Conservation (phyloP, 2,888 invertebrate species). For the Melangyna quadrimaculata region DNA sequence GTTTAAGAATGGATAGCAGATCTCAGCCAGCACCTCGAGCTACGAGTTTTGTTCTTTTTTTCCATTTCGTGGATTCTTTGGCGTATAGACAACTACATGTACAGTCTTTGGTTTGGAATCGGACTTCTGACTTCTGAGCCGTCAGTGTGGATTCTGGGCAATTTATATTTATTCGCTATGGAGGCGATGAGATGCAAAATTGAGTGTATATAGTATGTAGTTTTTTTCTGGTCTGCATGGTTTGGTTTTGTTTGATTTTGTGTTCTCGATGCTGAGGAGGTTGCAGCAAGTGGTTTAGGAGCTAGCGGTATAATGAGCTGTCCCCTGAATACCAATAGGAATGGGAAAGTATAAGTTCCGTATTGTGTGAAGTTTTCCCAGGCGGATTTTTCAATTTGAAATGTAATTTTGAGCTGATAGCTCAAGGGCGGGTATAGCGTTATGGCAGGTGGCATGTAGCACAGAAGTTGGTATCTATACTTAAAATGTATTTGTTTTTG, state of each 20-base stretch:
- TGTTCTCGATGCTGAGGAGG: not conserved
- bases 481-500: not conserved
- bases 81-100: constrained; percentile 6
- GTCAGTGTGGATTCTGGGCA: constrained; percentile 23
- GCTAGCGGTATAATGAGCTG: constrained; percentile 60
- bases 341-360: constrained; percentile 29
- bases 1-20: constrained; percentile 27
- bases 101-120: constrained; percentile 27
- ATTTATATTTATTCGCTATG: constrained; percentile 52
- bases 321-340: constrained; percentile 40
- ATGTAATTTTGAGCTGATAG: constrained; percentile 43
- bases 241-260: not conserved
- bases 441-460: constrained; percentile 41
- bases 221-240: constrained; percentile 1
- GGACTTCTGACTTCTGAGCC: not conserved
- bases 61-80: constrained; percentile 11
- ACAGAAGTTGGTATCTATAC: not conserved
- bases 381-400: constrained; percentile 59
- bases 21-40: constrained; percentile 46
- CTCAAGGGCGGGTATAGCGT: constrained; percentile 22
- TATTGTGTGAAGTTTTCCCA: constrained; percentile 42
- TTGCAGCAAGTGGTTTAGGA: constrained; percentile 40
- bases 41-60: not conserved
- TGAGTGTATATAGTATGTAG: too few relatives aligned
- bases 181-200: constrained; percentile 65